Percentiles rank a stretch among this genome's conserved stretches.
phyloP scores from a whole-genome alignment of 1,140 invertebrate species.

The Saxidomus purpurata region DNA sequence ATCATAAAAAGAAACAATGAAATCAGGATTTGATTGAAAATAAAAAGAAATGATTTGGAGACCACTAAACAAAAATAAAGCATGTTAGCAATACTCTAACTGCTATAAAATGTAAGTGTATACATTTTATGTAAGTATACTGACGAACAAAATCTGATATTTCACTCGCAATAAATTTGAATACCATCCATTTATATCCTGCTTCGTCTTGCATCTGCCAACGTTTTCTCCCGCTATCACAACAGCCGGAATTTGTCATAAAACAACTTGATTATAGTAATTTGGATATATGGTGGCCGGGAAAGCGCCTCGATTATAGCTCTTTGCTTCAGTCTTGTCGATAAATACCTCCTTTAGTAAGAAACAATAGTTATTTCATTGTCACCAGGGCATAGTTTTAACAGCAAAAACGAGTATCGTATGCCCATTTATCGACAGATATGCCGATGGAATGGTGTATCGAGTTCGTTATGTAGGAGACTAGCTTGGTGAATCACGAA shows the following conservation, averaged over 20 bases:
- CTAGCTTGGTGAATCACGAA: not conserved
- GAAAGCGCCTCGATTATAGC: not conserved
- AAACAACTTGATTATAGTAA: conserved; percentile 15
- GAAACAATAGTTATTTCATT: conserved; percentile 7
- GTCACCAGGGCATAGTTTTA: conserved; percentile 1
- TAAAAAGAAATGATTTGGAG: no score
- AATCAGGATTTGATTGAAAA: no score
- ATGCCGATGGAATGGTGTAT: not conserved
- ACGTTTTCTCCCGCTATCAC: not conserved
- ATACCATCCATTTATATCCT: no score
- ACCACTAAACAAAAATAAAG: no score
- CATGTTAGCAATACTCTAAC: no score
- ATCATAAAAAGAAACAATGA: no score
- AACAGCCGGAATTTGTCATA: not conserved
- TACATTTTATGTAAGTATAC: no score
- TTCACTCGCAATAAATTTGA: no score
- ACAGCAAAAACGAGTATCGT: not conserved
- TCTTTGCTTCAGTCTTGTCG: not conserved
- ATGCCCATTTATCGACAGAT: not conserved
- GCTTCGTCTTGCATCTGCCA: no score
- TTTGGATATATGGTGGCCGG: conserved; percentile 9
- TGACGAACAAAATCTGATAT: no score
- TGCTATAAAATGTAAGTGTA: no score
- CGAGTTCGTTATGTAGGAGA: not conserved
- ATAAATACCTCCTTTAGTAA: not conserved